Evolutionary conservation across 2,888 invertebrate genomes (phyloP).

Genomic region (Horisme vitalbata): DNA sequence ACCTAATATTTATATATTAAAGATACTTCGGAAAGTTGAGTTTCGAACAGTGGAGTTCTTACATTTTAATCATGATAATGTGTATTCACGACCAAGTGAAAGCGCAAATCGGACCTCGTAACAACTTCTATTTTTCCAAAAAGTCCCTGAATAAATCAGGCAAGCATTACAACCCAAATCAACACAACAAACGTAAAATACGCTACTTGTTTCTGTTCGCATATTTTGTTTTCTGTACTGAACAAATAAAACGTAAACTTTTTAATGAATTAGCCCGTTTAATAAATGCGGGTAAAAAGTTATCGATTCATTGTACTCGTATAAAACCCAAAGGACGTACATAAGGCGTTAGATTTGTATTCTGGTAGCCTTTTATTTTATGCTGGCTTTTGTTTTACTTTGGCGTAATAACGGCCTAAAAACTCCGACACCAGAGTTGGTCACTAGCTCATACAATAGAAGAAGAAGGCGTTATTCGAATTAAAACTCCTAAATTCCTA

Average conservation of each 20-base stretch:
- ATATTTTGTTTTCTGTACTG: background rate
- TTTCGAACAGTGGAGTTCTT: too few relatives aligned
- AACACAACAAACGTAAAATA: background rate
- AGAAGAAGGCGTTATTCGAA: too few relatives aligned
- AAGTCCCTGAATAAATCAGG: background rate
- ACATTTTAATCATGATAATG: too few relatives aligned
- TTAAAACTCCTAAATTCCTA: too few relatives aligned
- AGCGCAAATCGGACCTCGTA: too few relatives aligned
- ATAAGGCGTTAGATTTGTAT: conserved; percentile 8
- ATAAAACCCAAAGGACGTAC: conserved; percentile 4
- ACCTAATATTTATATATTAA: too few relatives aligned
- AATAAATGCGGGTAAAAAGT: conserved; percentile 8
- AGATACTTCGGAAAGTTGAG: too few relatives aligned
- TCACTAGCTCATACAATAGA: too few relatives aligned
- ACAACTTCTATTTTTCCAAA: background rate
- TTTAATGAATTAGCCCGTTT: conserved; percentile 18
- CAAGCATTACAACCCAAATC: background rate
- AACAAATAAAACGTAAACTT: conserved; percentile 13
- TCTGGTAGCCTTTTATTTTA: background rate
- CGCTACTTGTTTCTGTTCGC: background rate
- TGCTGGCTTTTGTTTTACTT: too few relatives aligned
- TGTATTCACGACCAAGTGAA: too few relatives aligned
- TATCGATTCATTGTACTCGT: conserved; percentile 9
- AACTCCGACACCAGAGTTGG: too few relatives aligned
- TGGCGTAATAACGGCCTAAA: too few relatives aligned